Evolutionary conservation across 1,140 invertebrate genomes (phyloP), one percentile per base, ranked within the genome.

Genomic region (Scaptomyza pallida): DNA sequence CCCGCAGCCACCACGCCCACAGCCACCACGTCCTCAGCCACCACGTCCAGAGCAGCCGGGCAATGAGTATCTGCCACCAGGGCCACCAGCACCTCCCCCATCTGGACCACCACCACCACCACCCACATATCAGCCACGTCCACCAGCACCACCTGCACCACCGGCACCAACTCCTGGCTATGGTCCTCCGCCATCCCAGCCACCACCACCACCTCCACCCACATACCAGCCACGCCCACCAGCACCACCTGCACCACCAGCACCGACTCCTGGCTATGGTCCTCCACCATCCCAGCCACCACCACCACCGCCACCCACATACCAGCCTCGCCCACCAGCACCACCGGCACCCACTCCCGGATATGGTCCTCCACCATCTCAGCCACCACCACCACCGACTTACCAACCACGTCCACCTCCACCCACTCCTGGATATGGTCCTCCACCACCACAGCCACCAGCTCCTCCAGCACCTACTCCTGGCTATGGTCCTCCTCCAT

Each of bases 281-380:
- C 78, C 76, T 43, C 77, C 78, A 16, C 72, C 77, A 5, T 67
- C 81, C 41, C 62, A 72, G 19, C 75, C 78, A 0, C 70, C 69
- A 5, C 64, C 64, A 72, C 85, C 70, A 5, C 64, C 64, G 70
- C 85, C 70, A 44, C 80, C 63, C 23, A 81, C 59, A 19, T 75
- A 72, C 47, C 81, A 54, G 45, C 81, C 77, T 54, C 44, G 37
- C 37, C 81, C 50, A 37, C 52, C 45, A 21, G 43, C 67, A 15
- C 78, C 78, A 2, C 78, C 78, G 0, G 70, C 69, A 19, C 9
- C 72, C 8, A 75, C 59, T 33, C 68, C 67, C 0, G 62, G 72
- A 48, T 88, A 88, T 59, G 77, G 71, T 54, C 78, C 75, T 43
- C 74, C 78, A 15, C 72, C 77, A 9, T 64, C 81, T 44, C 61